Percentiles rank a stretch among this genome's conserved stretches.
Evolutionary conservation across 2,797 vertebrate species (phyloP).

Genomic region (Pteropus rufus): DNA sequence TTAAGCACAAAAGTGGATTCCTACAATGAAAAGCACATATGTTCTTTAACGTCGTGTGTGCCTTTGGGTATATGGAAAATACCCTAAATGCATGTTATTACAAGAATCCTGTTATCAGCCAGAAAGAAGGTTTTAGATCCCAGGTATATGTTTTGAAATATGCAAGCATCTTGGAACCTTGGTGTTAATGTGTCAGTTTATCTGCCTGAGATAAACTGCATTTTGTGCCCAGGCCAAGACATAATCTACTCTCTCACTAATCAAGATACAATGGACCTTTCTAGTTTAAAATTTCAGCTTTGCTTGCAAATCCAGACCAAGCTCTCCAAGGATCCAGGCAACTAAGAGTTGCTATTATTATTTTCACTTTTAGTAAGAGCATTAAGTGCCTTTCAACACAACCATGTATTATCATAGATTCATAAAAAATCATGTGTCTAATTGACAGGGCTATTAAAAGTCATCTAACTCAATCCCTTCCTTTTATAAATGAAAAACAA

Average conservation of each 20-base stretch:
- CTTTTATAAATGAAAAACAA: background rate
- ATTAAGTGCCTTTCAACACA: conserved; percentile 29
- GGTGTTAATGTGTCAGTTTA: conserved; percentile 50
- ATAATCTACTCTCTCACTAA: conserved; percentile 46
- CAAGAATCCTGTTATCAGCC: conserved; percentile 68
- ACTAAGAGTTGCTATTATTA: conserved; percentile 2
- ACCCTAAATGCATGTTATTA: conserved; percentile 70
- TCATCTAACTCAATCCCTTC: background rate
- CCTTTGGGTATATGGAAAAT: conserved; percentile 74
- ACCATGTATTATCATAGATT: background rate
- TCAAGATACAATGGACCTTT: conserved; percentile 50
- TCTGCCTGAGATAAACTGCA: conserved; percentile 54
- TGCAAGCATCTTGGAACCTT: conserved; percentile 61
- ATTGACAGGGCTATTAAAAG: background rate
- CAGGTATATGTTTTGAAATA: conserved; percentile 63
- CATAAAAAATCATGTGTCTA: background rate
- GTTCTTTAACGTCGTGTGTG: conserved; percentile 54
- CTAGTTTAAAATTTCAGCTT: conserved; percentile 55
- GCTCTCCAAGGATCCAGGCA: conserved; percentile 26
- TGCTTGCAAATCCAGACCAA: conserved; percentile 31
- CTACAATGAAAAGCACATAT: conserved; percentile 72
- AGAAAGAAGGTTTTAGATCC: conserved; percentile 62
- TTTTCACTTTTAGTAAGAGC: conserved; percentile 28
- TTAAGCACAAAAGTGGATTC: conserved; percentile 71
- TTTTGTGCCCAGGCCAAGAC: conserved; percentile 54